Conservation (phyloP, 2,797 vertebrate genomes). For the Danio choprae region DNA sequence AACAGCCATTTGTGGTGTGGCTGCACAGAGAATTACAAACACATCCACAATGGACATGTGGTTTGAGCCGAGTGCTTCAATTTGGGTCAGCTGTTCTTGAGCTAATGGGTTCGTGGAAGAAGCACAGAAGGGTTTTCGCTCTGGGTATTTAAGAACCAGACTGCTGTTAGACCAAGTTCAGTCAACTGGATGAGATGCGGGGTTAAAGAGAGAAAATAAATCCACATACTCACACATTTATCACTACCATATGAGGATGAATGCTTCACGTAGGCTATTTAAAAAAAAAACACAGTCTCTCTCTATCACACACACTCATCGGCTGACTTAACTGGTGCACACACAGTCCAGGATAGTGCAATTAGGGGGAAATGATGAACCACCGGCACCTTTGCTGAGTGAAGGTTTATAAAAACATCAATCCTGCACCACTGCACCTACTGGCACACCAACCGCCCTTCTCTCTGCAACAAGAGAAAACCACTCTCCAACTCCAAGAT, state of each 20-base stretch:
- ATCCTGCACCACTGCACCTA: slow-evolving; percentile 17
- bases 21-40: slow-evolving; percentile 16
- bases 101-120: slow-evolving; percentile 37
- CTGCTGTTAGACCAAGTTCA: slow-evolving; percentile 36
- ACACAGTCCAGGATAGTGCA: neutral
- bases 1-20: neutral
- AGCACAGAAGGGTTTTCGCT: slow-evolving; percentile 15
- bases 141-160: slow-evolving; percentile 1
- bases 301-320: neutral
- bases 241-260: slow-evolving; percentile 10
- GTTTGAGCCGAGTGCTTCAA: slow-evolving; percentile 29
- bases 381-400: slow-evolving; percentile 23
- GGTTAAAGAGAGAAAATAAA: slow-evolving; percentile 33
- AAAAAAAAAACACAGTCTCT: neutral
- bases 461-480: slow-evolving; percentile 15
- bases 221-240: slow-evolving; percentile 11
- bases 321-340: slow-evolving; percentile 14
- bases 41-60: slow-evolving; percentile 18
- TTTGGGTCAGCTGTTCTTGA: slow-evolving; percentile 30
- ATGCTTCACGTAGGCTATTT: slow-evolving; percentile 11
- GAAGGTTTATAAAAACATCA: slow-evolving; percentile 40
- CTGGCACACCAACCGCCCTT: neutral
- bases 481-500: neutral
- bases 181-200: slow-evolving; percentile 11
- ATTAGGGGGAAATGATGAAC: slow-evolving; percentile 30